These are phyloP conservation scores for Xyrichtys novacula DNA, from an alignment of 2,797 vertebrate species.

Conservation along the genomic window DNA sequence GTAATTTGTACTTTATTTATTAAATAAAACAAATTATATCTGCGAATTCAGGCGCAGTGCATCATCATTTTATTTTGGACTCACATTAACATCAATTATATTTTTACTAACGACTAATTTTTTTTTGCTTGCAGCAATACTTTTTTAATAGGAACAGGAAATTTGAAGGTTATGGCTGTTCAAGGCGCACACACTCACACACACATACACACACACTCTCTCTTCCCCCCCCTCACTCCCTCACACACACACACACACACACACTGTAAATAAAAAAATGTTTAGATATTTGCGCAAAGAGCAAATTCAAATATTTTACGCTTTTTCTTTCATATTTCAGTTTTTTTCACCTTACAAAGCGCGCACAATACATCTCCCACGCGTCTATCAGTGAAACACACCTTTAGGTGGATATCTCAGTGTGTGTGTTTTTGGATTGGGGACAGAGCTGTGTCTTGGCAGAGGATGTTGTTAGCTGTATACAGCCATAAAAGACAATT, in stretches of 20 bases:
- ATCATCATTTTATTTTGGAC: constrained; percentile 27
- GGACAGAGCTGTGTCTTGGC: constrained; percentile 81
- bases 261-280: too few relatives aligned
- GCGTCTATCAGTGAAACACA: neutral
- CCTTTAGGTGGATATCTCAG: constrained; percentile 15
- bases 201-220: constrained; percentile 8
- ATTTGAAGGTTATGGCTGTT: constrained; percentile 8
- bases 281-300: too few relatives aligned
- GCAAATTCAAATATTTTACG: too few relatives aligned
- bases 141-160: neutral
- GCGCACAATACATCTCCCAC: too few relatives aligned
- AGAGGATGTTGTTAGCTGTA: constrained; percentile 88
- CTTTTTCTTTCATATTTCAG: too few relatives aligned
- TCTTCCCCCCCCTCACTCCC: neutral
- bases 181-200: constrained; percentile 7
- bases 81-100: neutral
- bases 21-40: constrained; percentile 87
- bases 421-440: constrained; percentile 53
- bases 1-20: constrained; percentile 89
- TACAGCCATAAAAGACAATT: constrained; percentile 96
- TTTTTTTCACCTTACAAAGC: neutral
- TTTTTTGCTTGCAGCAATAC: neutral
- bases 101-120: neutral
- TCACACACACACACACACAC: neutral
- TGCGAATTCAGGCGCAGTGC: constrained; percentile 62